These are phyloP conservation scores for Andrena praecox DNA, from an alignment of 2,888 invertebrate genomes.

Conservation along the genomic window DNA sequence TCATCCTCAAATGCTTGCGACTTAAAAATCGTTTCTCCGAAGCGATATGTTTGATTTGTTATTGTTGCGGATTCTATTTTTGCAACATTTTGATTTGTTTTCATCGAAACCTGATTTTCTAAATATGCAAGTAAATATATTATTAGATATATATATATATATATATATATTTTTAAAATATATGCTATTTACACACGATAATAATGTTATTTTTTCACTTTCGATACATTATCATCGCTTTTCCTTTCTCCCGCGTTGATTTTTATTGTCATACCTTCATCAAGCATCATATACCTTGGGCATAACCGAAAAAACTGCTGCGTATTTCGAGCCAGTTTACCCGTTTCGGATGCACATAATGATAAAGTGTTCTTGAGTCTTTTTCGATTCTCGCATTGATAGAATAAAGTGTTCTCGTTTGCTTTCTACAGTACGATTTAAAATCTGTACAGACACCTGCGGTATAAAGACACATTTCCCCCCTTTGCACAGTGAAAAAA, in stretches of 20 bases:
- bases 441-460: slow-evolving; percentile 9
- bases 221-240: slow-evolving; percentile 8
- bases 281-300: slow-evolving; percentile 48
- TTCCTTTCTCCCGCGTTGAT: background rate
- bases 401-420: slow-evolving; percentile 64
- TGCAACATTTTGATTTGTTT: background rate
- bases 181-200: slow-evolving; percentile 23
- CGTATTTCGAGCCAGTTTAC: slow-evolving; percentile 66
- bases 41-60: slow-evolving; percentile 12
- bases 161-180: slow-evolving; percentile 11
- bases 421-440: slow-evolving; percentile 54
- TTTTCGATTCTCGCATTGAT: slow-evolving; percentile 68
- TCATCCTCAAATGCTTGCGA: background rate
- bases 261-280: slow-evolving; percentile 43
- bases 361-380: slow-evolving; percentile 61
- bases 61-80: slow-evolving; percentile 11
- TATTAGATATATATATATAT: slow-evolving; percentile 2
- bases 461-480: background rate
- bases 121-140: slow-evolving; percentile 37
- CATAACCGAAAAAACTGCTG: slow-evolving; percentile 65
- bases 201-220: slow-evolving; percentile 9
- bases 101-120: slow-evolving; percentile 15
- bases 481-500: background rate
- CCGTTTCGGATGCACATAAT: slow-evolving; percentile 49
- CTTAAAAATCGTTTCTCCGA: slow-evolving; percentile 6